A percentile compares a stretch with the other conserved stretches of the same genome.
These are phyloP conservation scores for Patella ulyssiponensis DNA, from an alignment of 2,888 invertebrate genomes.

Conservation along the genomic window DNA sequence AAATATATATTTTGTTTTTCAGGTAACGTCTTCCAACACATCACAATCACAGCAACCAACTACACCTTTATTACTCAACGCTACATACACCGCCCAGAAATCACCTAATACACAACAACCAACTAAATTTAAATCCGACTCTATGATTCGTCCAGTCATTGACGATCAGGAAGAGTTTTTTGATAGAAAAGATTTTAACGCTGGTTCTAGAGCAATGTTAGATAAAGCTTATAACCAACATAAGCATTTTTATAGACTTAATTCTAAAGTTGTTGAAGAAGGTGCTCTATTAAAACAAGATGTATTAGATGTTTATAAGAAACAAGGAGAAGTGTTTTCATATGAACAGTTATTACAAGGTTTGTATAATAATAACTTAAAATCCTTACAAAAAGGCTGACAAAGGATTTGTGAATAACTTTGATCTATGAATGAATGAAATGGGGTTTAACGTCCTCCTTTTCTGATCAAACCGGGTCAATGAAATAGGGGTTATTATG, in stretches of 20 bases:
- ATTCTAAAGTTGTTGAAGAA: slow-evolving; percentile 57
- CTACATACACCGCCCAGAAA: slow-evolving; percentile 18
- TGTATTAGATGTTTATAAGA: slow-evolving; percentile 58
- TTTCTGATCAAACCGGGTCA: too few relatives aligned
- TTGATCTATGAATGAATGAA: too few relatives aligned
- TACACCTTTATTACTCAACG: not conserved
- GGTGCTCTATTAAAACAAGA: slow-evolving; percentile 56
- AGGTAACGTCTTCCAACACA: slow-evolving; percentile 64
- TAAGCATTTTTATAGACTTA: slow-evolving; percentile 56
- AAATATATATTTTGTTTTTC: slow-evolving; percentile 54
- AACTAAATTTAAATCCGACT: slow-evolving; percentile 20
- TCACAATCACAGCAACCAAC: slow-evolving; percentile 1
- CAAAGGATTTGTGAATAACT: too few relatives aligned
- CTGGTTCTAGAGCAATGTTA: slow-evolving; percentile 53
- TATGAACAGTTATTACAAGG: slow-evolving; percentile 66
- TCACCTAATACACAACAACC: slow-evolving; percentile 14
- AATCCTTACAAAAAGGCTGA: too few relatives aligned
- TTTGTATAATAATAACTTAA: slow-evolving; percentile 28
- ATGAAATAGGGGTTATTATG: too few relatives aligned
- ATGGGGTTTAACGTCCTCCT: too few relatives aligned
- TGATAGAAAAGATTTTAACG: slow-evolving; percentile 56
- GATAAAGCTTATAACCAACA: slow-evolving; percentile 55
- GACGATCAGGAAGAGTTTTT: slow-evolving; percentile 48
- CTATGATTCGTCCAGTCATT: slow-evolving; percentile 20
- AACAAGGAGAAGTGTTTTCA: slow-evolving; percentile 58